Evolutionary conservation across 2,888 invertebrate genomes (phyloP).

Genomic region (Yponomeuta cagnagella): DNA sequence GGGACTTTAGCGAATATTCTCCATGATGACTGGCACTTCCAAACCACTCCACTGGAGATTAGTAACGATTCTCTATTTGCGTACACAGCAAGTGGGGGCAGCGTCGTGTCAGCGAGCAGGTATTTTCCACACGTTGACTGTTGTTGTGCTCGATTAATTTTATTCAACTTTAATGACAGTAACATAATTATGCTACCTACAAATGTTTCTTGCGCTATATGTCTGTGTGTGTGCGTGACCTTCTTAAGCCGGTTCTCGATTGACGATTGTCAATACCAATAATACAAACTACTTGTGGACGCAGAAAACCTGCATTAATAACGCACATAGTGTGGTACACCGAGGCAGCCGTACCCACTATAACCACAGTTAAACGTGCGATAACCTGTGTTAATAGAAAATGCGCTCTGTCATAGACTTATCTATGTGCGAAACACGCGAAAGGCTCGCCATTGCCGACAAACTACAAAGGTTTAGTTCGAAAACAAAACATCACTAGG

Average conservation of each 20-base stretch:
- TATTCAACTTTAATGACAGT: background rate
- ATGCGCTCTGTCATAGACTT: no score
- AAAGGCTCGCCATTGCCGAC: no score
- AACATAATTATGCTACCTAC: background rate
- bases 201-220: background rate
- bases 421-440: no score
- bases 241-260: conserved; percentile 1
- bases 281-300: background rate
- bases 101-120: background rate
- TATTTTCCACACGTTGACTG: background rate
- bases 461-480: no score
- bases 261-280: background rate
- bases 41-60: background rate
- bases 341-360: no score
- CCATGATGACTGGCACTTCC: background rate
- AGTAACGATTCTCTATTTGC: background rate
- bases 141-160: conserved; percentile 1
- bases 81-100: background rate
- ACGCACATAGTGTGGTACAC: no score
- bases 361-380: no score
- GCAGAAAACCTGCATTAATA: background rate
- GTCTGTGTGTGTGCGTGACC: background rate
- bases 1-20: background rate
- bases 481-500: no score
- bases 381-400: no score